Base-by-base conservation (phyloP, 2,888 invertebrate species). In the Alviniconcha strummeri region DNA sequence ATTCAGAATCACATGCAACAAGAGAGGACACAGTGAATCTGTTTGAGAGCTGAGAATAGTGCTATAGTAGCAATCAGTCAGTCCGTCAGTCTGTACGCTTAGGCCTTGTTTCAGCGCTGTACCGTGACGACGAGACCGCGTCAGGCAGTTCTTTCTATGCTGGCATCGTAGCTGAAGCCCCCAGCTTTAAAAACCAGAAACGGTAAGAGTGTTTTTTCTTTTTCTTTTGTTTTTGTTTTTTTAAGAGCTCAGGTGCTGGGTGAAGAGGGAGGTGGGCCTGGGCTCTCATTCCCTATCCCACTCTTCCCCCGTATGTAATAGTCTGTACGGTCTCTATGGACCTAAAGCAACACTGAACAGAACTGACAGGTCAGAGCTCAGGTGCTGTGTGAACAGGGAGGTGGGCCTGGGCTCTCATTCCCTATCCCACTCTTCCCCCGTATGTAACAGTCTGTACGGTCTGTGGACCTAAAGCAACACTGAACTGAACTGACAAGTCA, bases 81-180 rank as follows among this genome's bases (percentile, higher is more conserved):
- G 11, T 17, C 75, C 1, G 11, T 17, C 15, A 13, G 3, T 36
- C 36, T 36, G 36, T 36, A 36, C 36, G 3, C 36, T 36, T 36
- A 36, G 36, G 36, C 36, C 36, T 36, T 72, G 72, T 72, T 90
- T 15, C 88, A 93, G 97, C 98, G 0, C 94, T 96, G 80, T 98
- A 97, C 93, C 95, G 95, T 86, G 96, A 96, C 88, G 95, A 95
- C 89, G 87, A 90, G 87, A 67, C 90, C 0, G 52, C 92, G 90
- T 71, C 94, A 93, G 13, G 95, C 95, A 87, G 94, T 94, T 13
- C 89, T 60, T 93, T 89, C 89, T 97, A 96, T 92, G 96, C 97
- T 0, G 98, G 97, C 0, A 95, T 97, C 0, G 95, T 97, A 0
- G 97, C 97, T 0, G 97, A 98, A 91, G 95, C 96, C 81, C 97